A percentile compares a stretch with the other conserved stretches of the same genome.
Evolutionary conservation across 2,888 invertebrate species (phyloP).

Genomic region (Glyphotaelius pellucidus): DNA sequence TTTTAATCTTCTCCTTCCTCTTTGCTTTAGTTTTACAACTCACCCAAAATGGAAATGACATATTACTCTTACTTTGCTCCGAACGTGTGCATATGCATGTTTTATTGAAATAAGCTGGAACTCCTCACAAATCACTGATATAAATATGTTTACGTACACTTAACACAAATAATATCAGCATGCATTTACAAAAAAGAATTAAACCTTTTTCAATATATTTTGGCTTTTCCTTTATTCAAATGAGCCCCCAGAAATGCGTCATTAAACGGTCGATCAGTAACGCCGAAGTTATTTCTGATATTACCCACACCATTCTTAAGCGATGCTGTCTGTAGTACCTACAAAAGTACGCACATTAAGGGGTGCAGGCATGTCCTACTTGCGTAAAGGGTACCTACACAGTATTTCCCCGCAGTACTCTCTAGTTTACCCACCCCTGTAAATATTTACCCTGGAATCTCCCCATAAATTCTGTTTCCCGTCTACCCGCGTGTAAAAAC

Average conservation of each 20-base stretch:
- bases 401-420: not conserved
- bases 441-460: conserved; percentile 50
- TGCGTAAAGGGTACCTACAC: not conserved
- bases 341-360: conserved; percentile 31
- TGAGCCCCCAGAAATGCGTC: not conserved
- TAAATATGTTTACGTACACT: too few species aligned
- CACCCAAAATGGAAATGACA: too few species aligned
- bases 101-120: too few species aligned
- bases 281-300: conserved; percentile 39
- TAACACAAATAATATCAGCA: too few species aligned
- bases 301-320: conserved; percentile 26
- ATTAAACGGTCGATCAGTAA: conserved; percentile 5
- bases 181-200: not conserved
- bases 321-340: conserved; percentile 21
- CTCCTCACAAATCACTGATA: too few species aligned
- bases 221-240: not conserved
- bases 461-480: conserved; percentile 54
- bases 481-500: conserved; percentile 59
- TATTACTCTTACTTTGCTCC: too few species aligned
- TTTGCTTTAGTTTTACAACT: too few species aligned
- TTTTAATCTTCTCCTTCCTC: too few species aligned
- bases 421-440: conserved; percentile 37
- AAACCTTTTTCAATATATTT: not conserved
- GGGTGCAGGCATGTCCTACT: conserved; percentile 5
- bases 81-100: too few species aligned